These are phyloP conservation scores for Cavia porcellus DNA, from an alignment of 2,113 vertebrate species.

Conservation along the genomic window DNA sequence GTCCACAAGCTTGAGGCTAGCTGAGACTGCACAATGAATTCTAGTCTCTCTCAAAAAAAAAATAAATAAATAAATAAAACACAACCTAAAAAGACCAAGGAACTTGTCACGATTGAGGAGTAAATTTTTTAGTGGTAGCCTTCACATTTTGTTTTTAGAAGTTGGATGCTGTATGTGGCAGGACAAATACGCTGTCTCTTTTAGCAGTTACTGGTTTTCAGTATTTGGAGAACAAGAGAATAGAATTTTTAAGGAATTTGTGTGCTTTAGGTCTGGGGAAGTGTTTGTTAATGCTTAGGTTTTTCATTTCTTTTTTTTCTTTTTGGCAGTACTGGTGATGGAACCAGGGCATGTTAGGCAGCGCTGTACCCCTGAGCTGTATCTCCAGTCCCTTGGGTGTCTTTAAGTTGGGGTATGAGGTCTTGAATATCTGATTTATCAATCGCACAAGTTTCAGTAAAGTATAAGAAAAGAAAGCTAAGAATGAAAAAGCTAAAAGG, in stretches of 20 bases:
- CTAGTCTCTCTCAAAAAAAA: neutral
- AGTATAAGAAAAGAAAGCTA: neutral
- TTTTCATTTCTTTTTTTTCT: neutral
- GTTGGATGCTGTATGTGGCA: neutral
- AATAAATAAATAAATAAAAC: neutral
- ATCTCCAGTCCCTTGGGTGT: neutral
- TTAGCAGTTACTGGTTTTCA: neutral
- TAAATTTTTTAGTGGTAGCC: conserved; percentile 37
- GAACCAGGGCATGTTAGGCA: neutral
- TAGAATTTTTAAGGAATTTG: conserved; percentile 60
- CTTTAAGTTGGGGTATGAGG: conserved; percentile 38
- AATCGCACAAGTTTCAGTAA: conserved; percentile 9
- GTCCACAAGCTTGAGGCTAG: neutral
- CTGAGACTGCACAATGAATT: neutral
- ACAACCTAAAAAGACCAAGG: neutral
- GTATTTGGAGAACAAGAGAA: neutral
- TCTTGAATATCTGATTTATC: neutral
- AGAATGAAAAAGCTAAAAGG: conserved; percentile 36
- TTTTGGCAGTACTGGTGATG: neutral
- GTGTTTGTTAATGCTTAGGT: neutral
- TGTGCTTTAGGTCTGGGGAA: neutral
- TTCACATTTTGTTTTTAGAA: conserved; percentile 60
- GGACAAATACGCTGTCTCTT: conserved; percentile 12
- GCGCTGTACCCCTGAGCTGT: neutral
- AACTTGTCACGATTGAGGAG: neutral